Evolutionary conservation across 1,140 invertebrate species (phyloP), one percentile per base, ranked within the genome.

Genomic region (Hetaerina americana): DNA sequence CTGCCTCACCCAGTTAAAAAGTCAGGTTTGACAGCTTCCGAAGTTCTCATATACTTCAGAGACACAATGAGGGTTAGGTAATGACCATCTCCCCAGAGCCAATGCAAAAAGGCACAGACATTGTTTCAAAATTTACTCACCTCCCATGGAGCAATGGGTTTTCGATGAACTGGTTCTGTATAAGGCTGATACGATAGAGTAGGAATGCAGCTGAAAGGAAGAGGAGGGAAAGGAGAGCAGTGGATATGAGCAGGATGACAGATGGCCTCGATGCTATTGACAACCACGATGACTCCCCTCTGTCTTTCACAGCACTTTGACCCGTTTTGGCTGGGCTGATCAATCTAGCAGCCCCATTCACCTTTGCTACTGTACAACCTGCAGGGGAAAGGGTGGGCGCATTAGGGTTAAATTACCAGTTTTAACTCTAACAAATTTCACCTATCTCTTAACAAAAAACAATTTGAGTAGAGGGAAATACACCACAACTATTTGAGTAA

Each of bases 181-280:
- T 80, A 75, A 77, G 79, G 72, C 80, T 79, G 76, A 84, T 83
- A 69, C 82, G 75, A 75, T 81, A 82, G 18, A 83, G 75, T 31
- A 84, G 77, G 8, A 84, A 73, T 69, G 78, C 80, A 6, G 82
- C 82, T 26, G 82, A 83, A 18, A 83, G 74, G 75, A 82, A 83
- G 24, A 84, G 74, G 27, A 82, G 75, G 31, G 83, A 76, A 69
- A 84, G 76, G 69, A 84, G 76, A 26, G 79, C 77, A 2, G 81
- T 83, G n/a, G 80, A 81, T 27, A 80, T 76, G n/a, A 79, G 77
- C 66, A 83, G 72, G 22, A 83, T 75, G 5, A 81, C 75, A 26
- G 76, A 79, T 24, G 77, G 76, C 31, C 75, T 31, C 26, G 75
- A 40, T 24, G 72, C 27, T 5, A 57, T 12, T 57, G 10, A 57